Conservation (phyloP, 2,113 vertebrate species). For the Amia ocellicauda region DNA sequence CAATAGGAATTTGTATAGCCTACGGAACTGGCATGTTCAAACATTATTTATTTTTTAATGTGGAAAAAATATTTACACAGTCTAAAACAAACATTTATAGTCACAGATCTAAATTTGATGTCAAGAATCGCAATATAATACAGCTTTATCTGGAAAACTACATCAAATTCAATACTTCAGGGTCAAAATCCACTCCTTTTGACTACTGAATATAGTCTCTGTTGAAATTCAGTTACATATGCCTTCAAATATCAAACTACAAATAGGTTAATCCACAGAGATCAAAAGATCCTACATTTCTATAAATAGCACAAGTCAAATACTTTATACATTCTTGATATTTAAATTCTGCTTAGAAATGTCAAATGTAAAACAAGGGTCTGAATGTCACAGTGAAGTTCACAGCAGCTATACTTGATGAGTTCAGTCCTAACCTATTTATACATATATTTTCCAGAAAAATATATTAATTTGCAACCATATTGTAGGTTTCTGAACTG, state of each 20-base stretch:
- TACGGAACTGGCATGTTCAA: too few relatives aligned
- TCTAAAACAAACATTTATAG: too few relatives aligned
- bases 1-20: too few relatives aligned
- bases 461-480: not conserved
- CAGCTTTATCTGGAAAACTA: too few relatives aligned
- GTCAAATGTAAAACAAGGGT: slow-evolving; percentile 8
- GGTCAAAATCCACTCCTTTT: not conserved
- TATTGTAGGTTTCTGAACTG: not conserved
- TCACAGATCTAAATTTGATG: too few relatives aligned
- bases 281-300: not conserved
- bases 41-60: too few relatives aligned
- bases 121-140: too few relatives aligned
- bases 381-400: too few relatives aligned
- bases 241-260: not conserved
- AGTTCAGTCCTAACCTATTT: not conserved
- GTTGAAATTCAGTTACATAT: not conserved
- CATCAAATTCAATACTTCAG: too few relatives aligned
- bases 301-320: slow-evolving; percentile 11
- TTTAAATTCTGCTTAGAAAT: slow-evolving; percentile 1
- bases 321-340: not conserved
- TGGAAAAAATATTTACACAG: too few relatives aligned
- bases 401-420: too few relatives aligned
- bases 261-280: not conserved
- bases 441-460: not conserved
- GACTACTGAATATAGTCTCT: not conserved